phyloP scores from a whole-genome alignment of 2,888 invertebrate species.

The Plebejus argus region DNA sequence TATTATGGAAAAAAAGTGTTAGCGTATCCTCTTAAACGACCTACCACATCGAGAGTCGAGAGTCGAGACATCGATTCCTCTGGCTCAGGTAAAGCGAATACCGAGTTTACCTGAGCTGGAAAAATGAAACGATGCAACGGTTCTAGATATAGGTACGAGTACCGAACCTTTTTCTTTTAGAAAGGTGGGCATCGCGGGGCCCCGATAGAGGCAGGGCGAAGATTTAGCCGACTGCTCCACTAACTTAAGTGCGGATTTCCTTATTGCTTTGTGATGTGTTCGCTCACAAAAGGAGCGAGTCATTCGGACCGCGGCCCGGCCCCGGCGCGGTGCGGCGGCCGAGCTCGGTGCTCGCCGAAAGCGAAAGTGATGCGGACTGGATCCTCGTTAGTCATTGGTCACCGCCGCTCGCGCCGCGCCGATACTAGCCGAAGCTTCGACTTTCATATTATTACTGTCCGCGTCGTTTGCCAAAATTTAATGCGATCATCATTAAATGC shows the following conservation, averaged over 20 bases:
- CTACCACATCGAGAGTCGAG: too few relatives aligned
- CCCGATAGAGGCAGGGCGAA: not conserved
- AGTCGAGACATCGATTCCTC: too few relatives aligned
- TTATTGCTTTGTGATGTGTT: slow-evolving; percentile 20
- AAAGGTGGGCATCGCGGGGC: not conserved
- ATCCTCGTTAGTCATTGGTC: not conserved
- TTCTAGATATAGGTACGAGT: not conserved
- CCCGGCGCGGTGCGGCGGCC: not conserved
- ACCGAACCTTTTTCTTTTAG: too few relatives aligned
- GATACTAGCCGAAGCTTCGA: not conserved
- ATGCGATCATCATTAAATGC: too few relatives aligned
- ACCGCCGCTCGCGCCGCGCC: too few relatives aligned
- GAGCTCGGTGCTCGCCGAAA: not conserved
- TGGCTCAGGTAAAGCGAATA: too few relatives aligned
- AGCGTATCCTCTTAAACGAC: too few relatives aligned
- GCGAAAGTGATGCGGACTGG: not conserved
- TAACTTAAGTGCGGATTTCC: slow-evolving; percentile 19
- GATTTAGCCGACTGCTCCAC: slow-evolving; percentile 11
- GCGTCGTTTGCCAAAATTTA: not conserved
- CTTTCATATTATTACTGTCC: not conserved
- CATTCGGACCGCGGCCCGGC: not conserved
- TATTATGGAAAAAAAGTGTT: too few relatives aligned
- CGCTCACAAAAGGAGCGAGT: slow-evolving; percentile 32
- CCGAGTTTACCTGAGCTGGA: not conserved
- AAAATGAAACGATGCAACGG: not conserved